Percentiles rank a stretch among this genome's conserved stretches.
Conservation (phyloP, 1,140 invertebrate genomes). For the Solen grandis region DNA sequence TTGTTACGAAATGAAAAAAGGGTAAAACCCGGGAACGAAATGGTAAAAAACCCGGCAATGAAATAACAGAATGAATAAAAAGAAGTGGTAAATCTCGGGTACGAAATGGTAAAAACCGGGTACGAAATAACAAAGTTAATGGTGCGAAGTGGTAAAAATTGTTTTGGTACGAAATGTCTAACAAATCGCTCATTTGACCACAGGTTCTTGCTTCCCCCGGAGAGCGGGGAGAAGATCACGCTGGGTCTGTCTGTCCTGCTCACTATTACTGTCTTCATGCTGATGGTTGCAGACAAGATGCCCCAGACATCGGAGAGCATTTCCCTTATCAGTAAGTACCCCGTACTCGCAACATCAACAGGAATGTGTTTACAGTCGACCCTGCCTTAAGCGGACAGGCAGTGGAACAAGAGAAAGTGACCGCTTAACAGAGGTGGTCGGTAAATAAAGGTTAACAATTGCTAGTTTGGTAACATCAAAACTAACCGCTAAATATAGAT, state of each 20-base stretch:
- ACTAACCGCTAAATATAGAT: not conserved
- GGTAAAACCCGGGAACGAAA: too few relatives aligned
- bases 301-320: constrained; percentile 84
- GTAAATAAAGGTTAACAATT: not conserved
- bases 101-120: too few relatives aligned
- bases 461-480: not conserved
- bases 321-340: constrained; percentile 83
- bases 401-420: not conserved
- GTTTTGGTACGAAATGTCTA: too few relatives aligned
- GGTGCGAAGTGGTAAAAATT: too few relatives aligned
- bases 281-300: constrained; percentile 84
- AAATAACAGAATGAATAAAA: too few relatives aligned
- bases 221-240: constrained; percentile 85
- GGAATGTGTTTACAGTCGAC: not conserved
- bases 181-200: too few relatives aligned
- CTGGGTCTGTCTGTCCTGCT: constrained; percentile 84
- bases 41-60: too few relatives aligned
- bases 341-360: not conserved
- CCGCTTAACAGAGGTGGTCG: not conserved
- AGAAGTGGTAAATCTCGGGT: too few relatives aligned
- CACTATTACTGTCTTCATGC: constrained; percentile 84
- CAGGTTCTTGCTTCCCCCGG: constrained; percentile 82
- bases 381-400: too few relatives aligned
- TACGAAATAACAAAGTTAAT: too few relatives aligned
- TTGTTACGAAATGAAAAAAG: too few relatives aligned